A percentile compares a stretch with the other conserved stretches of the same genome.
Evolutionary conservation across 2,113 vertebrate species (phyloP).

Genomic region (Anser brachyrhynchus): DNA sequence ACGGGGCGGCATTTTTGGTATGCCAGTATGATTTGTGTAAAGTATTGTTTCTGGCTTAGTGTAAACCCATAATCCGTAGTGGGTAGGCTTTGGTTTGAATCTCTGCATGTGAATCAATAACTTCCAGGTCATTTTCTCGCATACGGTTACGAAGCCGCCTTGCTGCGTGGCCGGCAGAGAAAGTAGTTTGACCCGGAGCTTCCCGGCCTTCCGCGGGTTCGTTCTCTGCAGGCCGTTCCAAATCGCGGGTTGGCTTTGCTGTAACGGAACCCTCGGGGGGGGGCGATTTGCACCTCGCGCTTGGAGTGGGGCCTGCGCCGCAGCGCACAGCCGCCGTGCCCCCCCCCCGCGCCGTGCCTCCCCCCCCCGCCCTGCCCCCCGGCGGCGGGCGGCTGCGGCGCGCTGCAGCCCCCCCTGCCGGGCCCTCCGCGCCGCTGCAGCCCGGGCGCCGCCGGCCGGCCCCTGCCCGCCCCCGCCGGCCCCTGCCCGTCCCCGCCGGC

Average conservation of each 20-base stretch:
- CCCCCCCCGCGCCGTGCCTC: no score
- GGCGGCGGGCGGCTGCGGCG: not conserved
- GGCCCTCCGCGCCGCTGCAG: slow-evolving; percentile 50
- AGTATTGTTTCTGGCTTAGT: not conserved
- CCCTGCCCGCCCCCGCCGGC: no score
- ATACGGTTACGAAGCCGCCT: not conserved
- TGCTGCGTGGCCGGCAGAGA: not conserved
- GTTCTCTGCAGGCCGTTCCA: not conserved
- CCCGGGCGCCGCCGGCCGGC: not conserved
- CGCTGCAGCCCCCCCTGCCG: slow-evolving; percentile 83
- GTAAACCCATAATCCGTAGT: accelerated
- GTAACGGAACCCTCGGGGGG: not conserved
- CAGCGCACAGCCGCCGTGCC: not conserved
- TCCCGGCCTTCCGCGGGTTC: not conserved
- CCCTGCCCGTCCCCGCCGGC: no score
- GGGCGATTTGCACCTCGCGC: not conserved
- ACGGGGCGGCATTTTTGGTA: not conserved
- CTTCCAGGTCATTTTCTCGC: not conserved
- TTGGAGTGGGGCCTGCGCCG: not conserved
- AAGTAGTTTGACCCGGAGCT: not conserved
- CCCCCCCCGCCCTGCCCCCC: no score
- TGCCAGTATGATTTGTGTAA: accelerated
- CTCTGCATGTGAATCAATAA: not conserved
- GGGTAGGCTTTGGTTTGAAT: not conserved
- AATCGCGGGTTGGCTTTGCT: not conserved